phyloP scores from a whole-genome alignment of 2,113 vertebrate genomes.

The Acrocephalus kingi region DNA sequence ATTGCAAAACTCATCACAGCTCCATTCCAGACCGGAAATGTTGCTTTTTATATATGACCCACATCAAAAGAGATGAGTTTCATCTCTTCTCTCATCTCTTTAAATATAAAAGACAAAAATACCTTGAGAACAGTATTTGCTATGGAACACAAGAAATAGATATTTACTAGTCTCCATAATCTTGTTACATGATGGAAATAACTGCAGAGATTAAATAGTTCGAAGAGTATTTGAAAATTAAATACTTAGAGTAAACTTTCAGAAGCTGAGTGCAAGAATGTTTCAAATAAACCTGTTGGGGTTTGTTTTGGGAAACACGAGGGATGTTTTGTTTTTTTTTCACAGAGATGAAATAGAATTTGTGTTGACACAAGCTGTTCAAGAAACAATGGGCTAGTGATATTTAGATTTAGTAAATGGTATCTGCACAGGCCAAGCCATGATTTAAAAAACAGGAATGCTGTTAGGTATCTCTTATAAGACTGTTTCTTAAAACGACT shows the following conservation, averaged over 20 bases:
- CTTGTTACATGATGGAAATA: background rate
- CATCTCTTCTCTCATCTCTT: background rate
- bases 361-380: constrained; percentile 26
- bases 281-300: background rate
- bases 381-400: background rate
- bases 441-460: constrained; percentile 11
- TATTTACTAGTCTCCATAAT: constrained; percentile 12
- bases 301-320: background rate
- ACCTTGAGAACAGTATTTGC: constrained; percentile 19
- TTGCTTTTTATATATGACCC: background rate
- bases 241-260: constrained; percentile 13
- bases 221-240: background rate
- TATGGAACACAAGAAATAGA: constrained; percentile 20
- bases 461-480: constrained; percentile 16
- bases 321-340: background rate
- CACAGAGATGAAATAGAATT: background rate
- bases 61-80: background rate
- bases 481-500: background rate
- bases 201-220: background rate
- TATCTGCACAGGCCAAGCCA: constrained; percentile 37
- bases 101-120: background rate
- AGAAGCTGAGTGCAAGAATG: background rate
- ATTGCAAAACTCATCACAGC: constrained; percentile 40
- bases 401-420: constrained; percentile 48
- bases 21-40: constrained; percentile 22